Evolutionary conservation across 2,113 vertebrate species (phyloP), one percentile per base, ranked within the genome.

Genomic region (Limnothrissa miodon): DNA sequence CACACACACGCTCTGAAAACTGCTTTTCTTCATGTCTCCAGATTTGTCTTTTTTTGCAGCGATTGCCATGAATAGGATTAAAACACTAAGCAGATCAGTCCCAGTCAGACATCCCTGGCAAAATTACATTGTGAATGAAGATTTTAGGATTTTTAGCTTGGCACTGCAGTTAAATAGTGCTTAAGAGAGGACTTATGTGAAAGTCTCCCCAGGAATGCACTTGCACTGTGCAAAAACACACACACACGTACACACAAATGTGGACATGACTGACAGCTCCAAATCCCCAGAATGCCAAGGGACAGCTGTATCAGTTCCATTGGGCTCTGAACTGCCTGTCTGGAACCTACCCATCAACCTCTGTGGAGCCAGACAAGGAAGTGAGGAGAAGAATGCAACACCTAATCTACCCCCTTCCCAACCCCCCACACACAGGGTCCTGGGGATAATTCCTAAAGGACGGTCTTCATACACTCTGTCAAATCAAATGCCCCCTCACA

Each of bases 261-360:
- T 80, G 39, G 53, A 5, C 39, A 80, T 59, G 45, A 89, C 4
- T 56, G 84, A 85, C 59, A 45, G 85, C 66, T 87, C 29, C 83
- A 88, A 92, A 91, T 91, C 87, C 88, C 83, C 23, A 83, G 81
- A 42, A 78, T 78, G 84, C 87, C 91, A 85, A 4, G 62, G 74
- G 88, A 90, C 89, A 80, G 84, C 45, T 36, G 78, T 88, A 86
- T 89, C 84, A 86, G 83, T 66, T 82, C 88, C 88, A 87, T 79
- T 88, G 90, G 87, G 86, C 48, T 79, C 85, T 79, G 79, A 83
- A 85, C 81, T 83, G 88, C 87, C 87, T 81, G 81, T 91, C 88
- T 78, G 85, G 86, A 87, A 87, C 83, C 88, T 42, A 82, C 85
- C 90, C 85, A 85, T 90, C 90, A 89, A 86, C 81, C 87, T 87